Percentiles rank a stretch among this genome's conserved stretches.
phyloP scores from a whole-genome alignment of 2,888 invertebrate genomes.

The Plagodis dolabraria region DNA sequence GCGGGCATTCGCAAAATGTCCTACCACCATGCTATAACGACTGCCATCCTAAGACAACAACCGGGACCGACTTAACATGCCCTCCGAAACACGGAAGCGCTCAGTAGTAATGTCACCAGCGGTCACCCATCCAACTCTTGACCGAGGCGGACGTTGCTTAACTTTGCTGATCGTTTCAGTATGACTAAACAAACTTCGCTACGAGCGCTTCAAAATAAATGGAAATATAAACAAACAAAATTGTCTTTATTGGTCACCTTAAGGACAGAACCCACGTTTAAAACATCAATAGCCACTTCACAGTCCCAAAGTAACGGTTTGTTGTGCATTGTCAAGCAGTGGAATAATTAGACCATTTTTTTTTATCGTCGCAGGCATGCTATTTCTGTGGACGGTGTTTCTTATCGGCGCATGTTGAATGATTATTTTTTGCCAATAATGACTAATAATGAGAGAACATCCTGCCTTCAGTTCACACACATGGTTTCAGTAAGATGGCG shows the following conservation, averaged over 20 bases:
- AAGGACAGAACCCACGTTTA: constrained; percentile 28
- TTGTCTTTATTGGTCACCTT: constrained; percentile 33
- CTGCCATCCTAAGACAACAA: no score
- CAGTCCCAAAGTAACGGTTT: constrained; percentile 32
- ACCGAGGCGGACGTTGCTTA: no score
- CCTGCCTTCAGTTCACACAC: constrained; percentile 11
- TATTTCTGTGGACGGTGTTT: background rate
- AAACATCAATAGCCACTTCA: constrained; percentile 28
- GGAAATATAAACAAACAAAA: constrained; percentile 35
- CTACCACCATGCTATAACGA: no score
- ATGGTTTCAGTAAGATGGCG: background rate
- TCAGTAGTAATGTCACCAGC: no score
- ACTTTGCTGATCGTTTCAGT: no score
- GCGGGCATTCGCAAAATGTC: no score
- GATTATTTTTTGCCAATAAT: constrained; percentile 30
- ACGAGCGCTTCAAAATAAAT: constrained; percentile 19
- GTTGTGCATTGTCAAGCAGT: constrained; percentile 29
- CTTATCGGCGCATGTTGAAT: constrained; percentile 23
- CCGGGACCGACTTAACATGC: no score
- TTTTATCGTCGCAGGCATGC: background rate
- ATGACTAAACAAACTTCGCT: no score
- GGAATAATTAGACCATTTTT: constrained; percentile 30
- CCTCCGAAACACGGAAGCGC: no score
- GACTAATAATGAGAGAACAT: constrained; percentile 23
- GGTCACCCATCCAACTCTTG: no score